Evolutionary conservation across 2,888 invertebrate genomes (phyloP).

Genomic region (Ommatoiulus sabulosus): DNA sequence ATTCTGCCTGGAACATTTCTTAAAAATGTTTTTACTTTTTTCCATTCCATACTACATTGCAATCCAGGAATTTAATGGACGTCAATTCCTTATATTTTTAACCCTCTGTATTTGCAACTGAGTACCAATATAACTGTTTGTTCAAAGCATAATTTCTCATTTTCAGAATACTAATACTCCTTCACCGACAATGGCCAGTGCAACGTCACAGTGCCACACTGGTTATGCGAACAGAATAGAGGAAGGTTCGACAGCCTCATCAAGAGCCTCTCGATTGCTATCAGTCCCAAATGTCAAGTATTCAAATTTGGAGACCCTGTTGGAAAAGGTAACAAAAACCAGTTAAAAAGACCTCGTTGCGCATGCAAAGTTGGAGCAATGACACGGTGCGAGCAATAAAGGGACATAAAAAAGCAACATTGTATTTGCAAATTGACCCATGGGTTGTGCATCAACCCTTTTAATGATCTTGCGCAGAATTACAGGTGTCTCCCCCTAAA

Average conservation of each 20-base stretch:
- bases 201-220: not conserved
- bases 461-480: slow-evolving; percentile 2
- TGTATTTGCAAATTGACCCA: slow-evolving; percentile 33
- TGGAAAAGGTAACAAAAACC: slow-evolving; percentile 44
- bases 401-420: not conserved
- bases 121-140: not conserved
- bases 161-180: not conserved
- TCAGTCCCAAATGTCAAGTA: slow-evolving; percentile 31
- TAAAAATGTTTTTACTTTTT: too few species aligned
- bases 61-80: slow-evolving; percentile 56
- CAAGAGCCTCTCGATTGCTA: slow-evolving; percentile 38
- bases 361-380: slow-evolving; percentile 30
- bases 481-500: slow-evolving; percentile 11
- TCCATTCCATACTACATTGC: too few species aligned
- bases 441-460: not conserved
- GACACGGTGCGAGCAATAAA: slow-evolving; percentile 14
- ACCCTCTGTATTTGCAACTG: not conserved
- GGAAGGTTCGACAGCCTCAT: slow-evolving; percentile 32
- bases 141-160: not conserved
- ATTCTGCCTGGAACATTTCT: too few species aligned
- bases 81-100: not conserved
- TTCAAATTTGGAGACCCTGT: slow-evolving; percentile 41
- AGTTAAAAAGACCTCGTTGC: slow-evolving; percentile 14
- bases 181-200: not conserved
- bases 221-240: not conserved